Percentiles rank a stretch among this genome's conserved stretches.
Evolutionary conservation across 2,797 vertebrate genomes (phyloP).

Genomic region (Pseudomugil gertrudae): DNA sequence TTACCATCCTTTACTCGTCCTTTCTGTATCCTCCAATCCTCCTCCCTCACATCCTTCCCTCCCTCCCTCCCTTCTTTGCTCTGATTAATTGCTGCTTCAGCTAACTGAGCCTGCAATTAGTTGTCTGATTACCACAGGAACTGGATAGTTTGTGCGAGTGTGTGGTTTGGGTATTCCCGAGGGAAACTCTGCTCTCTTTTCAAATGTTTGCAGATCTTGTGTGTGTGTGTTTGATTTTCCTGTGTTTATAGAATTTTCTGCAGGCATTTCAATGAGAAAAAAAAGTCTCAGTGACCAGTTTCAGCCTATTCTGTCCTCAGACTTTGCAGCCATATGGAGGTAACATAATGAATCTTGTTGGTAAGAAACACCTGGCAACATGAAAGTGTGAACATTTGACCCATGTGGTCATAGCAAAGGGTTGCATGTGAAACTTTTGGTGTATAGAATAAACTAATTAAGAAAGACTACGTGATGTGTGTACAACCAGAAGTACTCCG

Average conservation of each 20-base stretch:
- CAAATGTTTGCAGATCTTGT: constrained; percentile 4
- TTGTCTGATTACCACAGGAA: constrained; percentile 67
- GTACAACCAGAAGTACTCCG: neutral
- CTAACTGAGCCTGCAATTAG: constrained; percentile 67
- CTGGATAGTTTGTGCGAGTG: constrained; percentile 14
- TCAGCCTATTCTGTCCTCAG: constrained; percentile 41
- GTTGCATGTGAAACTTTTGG: neutral
- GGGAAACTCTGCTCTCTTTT: constrained; percentile 34
- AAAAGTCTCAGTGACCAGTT: too few relatives aligned
- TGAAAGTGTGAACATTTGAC: neutral
- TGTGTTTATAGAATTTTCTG: constrained; percentile 21
- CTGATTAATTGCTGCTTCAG: constrained; percentile 67
- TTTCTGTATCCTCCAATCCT: constrained; percentile 16
- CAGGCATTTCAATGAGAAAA: constrained; percentile 5
- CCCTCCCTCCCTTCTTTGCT: constrained; percentile 17
- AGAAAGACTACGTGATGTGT: too few relatives aligned
- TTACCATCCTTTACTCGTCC: constrained; percentile 46
- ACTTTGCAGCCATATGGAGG: constrained; percentile 9
- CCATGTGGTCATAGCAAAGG: neutral
- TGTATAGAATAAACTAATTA: too few relatives aligned
- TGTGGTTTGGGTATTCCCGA: constrained; percentile 44
- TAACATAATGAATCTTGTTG: constrained; percentile 37
- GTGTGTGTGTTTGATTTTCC: constrained; percentile 16
- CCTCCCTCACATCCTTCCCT: constrained; percentile 16
- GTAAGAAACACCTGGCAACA: constrained; percentile 62